A percentile compares a stretch with the other conserved stretches of the same genome.
These are phyloP conservation scores for Erythrocercus mccallii DNA, from an alignment of 2,113 vertebrate genomes.

Conservation along the genomic window DNA sequence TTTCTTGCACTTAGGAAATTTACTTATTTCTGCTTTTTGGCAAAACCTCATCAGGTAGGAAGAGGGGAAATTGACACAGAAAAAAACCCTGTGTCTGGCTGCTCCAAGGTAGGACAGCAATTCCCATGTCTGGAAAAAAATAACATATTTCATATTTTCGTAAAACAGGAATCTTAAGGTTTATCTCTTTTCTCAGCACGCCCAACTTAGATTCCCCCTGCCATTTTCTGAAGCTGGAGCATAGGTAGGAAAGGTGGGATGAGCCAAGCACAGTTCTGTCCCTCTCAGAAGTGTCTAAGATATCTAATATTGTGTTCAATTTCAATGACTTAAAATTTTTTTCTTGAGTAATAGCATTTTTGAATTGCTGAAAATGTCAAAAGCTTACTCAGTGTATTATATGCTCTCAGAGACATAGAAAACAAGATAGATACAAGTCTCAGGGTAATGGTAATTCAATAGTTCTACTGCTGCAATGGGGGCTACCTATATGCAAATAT, in stretches of 20 bases:
- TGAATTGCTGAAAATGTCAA: neutral
- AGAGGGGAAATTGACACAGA: neutral
- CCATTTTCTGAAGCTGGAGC: neutral
- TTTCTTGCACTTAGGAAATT: neutral
- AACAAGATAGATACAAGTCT: neutral
- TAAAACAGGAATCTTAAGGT: neutral
- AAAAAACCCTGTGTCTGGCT: neutral
- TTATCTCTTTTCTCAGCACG: neutral
- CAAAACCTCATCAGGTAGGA: neutral
- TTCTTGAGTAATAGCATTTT: neutral
- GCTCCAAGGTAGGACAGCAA: neutral
- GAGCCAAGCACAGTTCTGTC: neutral
- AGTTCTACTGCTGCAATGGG: fast-evolving
- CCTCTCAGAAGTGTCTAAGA: neutral
- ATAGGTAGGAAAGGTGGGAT: neutral
- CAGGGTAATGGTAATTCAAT: neutral
- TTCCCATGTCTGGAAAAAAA: neutral
- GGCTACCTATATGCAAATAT: neutral
- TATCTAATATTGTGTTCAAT: neutral
- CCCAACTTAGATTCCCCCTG: fast-evolving
- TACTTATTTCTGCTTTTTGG: neutral
- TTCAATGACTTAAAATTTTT: neutral
- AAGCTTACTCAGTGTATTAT: neutral
- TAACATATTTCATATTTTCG: neutral
- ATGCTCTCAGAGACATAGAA: neutral